Percentiles rank a stretch among this genome's conserved stretches.
Evolutionary conservation across 2,797 vertebrate species (phyloP).

Genomic region (Balearica regulorum): DNA sequence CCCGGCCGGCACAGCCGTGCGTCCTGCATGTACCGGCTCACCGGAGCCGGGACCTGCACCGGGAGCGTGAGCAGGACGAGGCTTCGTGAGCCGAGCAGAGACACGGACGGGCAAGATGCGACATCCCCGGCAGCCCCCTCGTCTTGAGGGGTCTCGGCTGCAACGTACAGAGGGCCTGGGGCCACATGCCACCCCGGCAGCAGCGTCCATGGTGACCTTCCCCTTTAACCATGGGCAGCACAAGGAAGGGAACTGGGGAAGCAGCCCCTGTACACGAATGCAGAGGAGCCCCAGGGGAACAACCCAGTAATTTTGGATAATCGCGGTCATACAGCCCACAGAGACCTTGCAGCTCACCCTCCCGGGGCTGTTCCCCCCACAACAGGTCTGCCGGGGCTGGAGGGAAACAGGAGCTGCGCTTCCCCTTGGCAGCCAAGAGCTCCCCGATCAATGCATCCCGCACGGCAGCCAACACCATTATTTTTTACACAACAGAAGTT

Average conservation of each 20-base stretch:
- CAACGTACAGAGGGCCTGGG: not conserved
- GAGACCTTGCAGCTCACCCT: accelerated
- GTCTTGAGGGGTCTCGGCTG: accelerated
- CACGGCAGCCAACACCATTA: not conserved
- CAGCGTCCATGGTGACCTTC: not conserved
- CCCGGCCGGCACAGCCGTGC: not conserved
- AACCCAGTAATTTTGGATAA: not conserved
- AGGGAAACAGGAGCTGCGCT: accelerated
- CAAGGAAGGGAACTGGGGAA: not conserved
- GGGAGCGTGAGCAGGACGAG: not conserved
- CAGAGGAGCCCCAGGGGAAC: not conserved
- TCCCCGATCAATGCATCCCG: not conserved
- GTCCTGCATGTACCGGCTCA: accelerated
- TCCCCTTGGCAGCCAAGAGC: not conserved
- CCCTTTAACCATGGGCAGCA: not conserved
- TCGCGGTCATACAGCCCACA: accelerated
- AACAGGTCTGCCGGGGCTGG: not conserved
- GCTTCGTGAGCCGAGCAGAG: accelerated
- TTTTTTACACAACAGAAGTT: not conserved
- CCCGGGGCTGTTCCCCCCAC: not conserved
- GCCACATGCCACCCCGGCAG: not conserved
- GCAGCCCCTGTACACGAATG: accelerated
- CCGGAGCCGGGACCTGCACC: not conserved
- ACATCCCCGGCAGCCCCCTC: not conserved
- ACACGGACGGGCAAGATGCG: accelerated